Evolutionary conservation across 2,797 vertebrate species (phyloP), one percentile per base, ranked within the genome.

Genomic region (Hylomyscus alleni): DNA sequence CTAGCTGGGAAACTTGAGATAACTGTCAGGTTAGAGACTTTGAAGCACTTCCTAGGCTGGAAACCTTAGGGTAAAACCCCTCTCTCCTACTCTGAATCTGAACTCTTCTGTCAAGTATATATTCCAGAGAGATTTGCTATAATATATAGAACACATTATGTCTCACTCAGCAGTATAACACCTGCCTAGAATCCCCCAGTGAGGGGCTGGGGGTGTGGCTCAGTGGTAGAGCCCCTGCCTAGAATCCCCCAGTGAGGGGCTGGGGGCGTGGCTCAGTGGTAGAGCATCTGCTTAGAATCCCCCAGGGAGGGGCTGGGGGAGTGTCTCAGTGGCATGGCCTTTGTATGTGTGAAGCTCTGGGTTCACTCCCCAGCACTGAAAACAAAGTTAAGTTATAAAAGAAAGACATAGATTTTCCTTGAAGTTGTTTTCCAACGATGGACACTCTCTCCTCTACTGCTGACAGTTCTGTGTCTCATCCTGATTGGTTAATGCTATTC

Each of bases 41-140:
- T 47, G 47, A 72, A 69, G n/a, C 12, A 72, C 62, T 31, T 40
- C 47, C 56, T 37, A 29, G 40, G 40, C 12, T 37, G 10, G 69
- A 56, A 37, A 77, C 19, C 6, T 92, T 44, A 56, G 73, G 15
- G 72, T 44, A 76, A 65, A 87, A 72, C 4, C 26, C 50, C 76
- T 90, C n/a, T 75, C 34, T 77, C 12, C 7, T 84, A 76, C 52
- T 50, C 73, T 60, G 67, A 58, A 56, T 17, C 60, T 92, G 50
- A 69, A 40, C 56, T 89, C 69, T 31, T 75, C 47, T 78, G 77
- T 83, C 82, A 52, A 90, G 40, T 62, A 3, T 44, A 14, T 44
- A 82, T 50, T 76, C 90, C 14, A 26, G 50, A 54, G 76, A 95
- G 75, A 91, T 91, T 52, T 86, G 54, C 34, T 52, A 31, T 78